Conservation (phyloP, 2,888 invertebrate species). For the Ennomos quercinarius region DNA sequence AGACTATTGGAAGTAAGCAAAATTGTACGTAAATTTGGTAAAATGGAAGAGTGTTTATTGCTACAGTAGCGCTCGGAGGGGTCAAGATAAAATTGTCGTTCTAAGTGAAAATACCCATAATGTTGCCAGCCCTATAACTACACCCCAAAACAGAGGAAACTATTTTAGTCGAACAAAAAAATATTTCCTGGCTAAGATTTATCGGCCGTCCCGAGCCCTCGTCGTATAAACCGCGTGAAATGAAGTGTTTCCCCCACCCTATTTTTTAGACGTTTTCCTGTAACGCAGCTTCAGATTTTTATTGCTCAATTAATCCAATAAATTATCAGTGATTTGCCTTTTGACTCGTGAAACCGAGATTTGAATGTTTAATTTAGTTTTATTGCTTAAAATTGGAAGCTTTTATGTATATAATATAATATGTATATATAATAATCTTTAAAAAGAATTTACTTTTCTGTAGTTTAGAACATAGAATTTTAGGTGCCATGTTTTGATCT, state of each 20-base stretch:
- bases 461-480: neutral
- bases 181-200: slow-evolving; percentile 79
- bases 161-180: slow-evolving; percentile 83
- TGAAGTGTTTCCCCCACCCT: slow-evolving; percentile 77
- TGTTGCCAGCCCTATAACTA: slow-evolving; percentile 55
- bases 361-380: slow-evolving; percentile 53
- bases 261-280: slow-evolving; percentile 52
- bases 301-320: slow-evolving; percentile 78
- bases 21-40: slow-evolving; percentile 51
- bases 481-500: no score
- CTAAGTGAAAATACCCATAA: slow-evolving; percentile 46
- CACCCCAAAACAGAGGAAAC: slow-evolving; percentile 79
- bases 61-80: neutral
- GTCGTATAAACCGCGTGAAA: slow-evolving; percentile 81
- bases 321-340: slow-evolving; percentile 60
- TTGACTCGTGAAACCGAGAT: slow-evolving; percentile 53
- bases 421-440: no score
- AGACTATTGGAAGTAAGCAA: neutral
- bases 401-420: no score
- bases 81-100: slow-evolving; percentile 29
- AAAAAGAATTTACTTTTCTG: slow-evolving; percentile 2
- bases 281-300: slow-evolving; percentile 66
- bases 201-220: slow-evolving; percentile 46
- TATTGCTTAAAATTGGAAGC: slow-evolving; percentile 25
- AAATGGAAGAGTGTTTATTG: slow-evolving; percentile 4